Evolutionary conservation across 2,888 invertebrate genomes (phyloP).

Genomic region (Prosopocoilus inquinatus): DNA sequence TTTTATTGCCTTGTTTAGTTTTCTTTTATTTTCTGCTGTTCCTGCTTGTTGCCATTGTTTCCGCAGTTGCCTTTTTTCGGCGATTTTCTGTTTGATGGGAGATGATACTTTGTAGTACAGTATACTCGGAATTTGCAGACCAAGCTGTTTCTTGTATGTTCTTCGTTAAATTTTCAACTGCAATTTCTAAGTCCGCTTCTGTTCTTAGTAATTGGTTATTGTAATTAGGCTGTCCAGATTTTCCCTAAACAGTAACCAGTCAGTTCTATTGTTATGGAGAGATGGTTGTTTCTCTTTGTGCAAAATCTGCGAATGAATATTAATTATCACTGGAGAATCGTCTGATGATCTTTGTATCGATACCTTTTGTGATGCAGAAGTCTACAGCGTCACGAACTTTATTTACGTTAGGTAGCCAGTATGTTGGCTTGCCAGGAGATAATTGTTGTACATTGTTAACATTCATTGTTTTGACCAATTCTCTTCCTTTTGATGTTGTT

Average conservation of each 20-base stretch:
- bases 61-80: too few species aligned
- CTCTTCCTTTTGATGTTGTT: conserved; percentile 5
- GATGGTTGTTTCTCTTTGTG: not conserved
- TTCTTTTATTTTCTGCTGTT: too few species aligned
- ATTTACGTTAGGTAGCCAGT: not conserved
- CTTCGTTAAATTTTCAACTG: too few species aligned
- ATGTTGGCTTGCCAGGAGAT: conserved; percentile 3
- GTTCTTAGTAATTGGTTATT: too few species aligned
- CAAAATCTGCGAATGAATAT: not conserved
- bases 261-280: too few species aligned
- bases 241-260: too few species aligned
- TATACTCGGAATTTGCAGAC: too few species aligned
- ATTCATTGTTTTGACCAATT: conserved; percentile 1
- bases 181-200: too few species aligned
- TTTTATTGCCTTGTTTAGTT: not conserved
- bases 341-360: not conserved
- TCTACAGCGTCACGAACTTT: not conserved
- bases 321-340: not conserved
- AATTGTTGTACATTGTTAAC: conserved; percentile 5
- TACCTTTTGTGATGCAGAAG: not conserved
- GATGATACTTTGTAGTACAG: not conserved
- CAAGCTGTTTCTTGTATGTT: too few species aligned
- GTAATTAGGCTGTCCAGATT: too few species aligned
- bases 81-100: not conserved
- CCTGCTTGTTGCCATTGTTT: too few species aligned